Conservation (phyloP, 2,797 vertebrate genomes). For the Nyctalus aviator region DNA sequence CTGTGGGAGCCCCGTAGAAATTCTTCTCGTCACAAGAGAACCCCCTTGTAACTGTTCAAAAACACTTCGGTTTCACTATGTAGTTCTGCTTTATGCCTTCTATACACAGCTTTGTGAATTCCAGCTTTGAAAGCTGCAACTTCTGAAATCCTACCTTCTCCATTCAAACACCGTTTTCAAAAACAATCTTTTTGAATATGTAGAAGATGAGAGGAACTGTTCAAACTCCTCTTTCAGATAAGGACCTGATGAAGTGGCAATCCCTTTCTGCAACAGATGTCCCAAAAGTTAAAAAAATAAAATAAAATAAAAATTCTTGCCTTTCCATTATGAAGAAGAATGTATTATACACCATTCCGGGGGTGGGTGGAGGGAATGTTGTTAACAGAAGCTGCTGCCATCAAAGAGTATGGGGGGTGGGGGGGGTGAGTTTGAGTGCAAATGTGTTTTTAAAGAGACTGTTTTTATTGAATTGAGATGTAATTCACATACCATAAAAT, state of each 20-base stretch:
- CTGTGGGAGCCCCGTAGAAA: background rate
- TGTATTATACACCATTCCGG: background rate
- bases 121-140: conserved; percentile 62
- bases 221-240: conserved; percentile 60
- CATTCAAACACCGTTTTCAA: conserved; percentile 65
- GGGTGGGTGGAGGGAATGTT: background rate
- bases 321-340: conserved; percentile 46
- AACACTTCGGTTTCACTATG: conserved; percentile 41
- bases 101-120: background rate
- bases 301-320: background rate
- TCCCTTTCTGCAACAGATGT: background rate
- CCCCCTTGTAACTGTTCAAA: conserved; percentile 37
- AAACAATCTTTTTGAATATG: conserved; percentile 70
- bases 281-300: background rate
- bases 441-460: background rate
- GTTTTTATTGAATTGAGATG: background rate
- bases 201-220: conserved; percentile 63
- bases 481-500: background rate
- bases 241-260: background rate
- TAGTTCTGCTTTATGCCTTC: background rate
- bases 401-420: background rate
- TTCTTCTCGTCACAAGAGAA: conserved; percentile 31
- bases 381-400: background rate
- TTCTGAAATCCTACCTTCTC: conserved; percentile 67
- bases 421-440: background rate